phyloP scores from a whole-genome alignment of 2,888 invertebrate genomes.

The Pogonocherus hispidulus region DNA sequence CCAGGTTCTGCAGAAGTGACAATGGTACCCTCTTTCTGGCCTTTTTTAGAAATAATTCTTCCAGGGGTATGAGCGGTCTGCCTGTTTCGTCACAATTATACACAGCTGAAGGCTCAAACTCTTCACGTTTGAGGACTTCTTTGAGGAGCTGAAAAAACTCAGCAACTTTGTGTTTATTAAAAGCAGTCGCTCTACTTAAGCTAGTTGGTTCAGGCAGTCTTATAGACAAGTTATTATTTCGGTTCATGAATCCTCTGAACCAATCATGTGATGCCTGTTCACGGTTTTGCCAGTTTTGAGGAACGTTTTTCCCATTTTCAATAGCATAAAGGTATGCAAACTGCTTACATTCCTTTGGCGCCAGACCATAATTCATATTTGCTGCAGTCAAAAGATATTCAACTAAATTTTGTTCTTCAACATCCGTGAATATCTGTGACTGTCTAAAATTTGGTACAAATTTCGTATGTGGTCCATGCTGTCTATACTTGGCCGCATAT shows the following conservation, averaged over 20 bases:
- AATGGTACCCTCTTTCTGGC: neutral
- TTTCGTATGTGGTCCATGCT: neutral
- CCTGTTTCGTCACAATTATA: neutral
- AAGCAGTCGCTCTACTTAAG: neutral
- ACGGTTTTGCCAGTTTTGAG: neutral
- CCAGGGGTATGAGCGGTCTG: neutral
- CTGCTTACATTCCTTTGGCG: neutral
- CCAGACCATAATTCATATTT: neutral
- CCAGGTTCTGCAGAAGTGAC: neutral
- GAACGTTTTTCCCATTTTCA: neutral
- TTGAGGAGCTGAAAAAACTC: neutral
- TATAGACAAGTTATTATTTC: neutral
- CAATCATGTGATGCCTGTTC: neutral
- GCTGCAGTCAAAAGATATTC: neutral
- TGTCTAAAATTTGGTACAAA: neutral
- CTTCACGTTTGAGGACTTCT: neutral
- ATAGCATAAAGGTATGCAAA: neutral
- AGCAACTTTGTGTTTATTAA: neutral
- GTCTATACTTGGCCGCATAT: neutral
- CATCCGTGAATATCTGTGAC: neutral
- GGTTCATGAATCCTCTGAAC: neutral
- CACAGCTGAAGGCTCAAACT: neutral
- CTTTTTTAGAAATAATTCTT: neutral
- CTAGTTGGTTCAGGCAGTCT: neutral
- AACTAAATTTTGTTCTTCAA: neutral